A percentile compares a stretch with the other conserved stretches of the same genome.
Conservation (phyloP, 2,797 vertebrate species). For the Acipenser transmontanus region DNA sequence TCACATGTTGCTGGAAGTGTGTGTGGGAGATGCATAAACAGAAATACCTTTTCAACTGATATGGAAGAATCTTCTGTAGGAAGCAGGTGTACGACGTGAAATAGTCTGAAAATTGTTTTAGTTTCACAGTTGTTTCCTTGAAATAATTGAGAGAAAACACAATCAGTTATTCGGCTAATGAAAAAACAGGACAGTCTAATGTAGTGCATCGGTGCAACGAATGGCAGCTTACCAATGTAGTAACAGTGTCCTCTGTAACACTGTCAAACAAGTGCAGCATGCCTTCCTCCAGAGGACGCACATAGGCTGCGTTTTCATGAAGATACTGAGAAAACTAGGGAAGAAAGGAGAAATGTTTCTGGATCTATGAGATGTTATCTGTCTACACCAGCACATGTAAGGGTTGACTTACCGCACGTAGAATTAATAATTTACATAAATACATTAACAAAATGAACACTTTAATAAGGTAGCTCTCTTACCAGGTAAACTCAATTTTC, state of each 20-base stretch:
- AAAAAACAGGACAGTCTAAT: background rate
- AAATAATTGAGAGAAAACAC: constrained; percentile 22
- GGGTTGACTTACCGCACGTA: no score
- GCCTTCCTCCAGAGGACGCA: constrained; percentile 94
- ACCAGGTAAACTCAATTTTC: no score
- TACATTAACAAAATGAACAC: no score
- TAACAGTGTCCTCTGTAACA: constrained; percentile 91
- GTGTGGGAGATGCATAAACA: background rate
- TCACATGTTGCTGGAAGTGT: no score
- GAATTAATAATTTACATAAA: no score
- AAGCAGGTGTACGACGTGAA: constrained; percentile 81
- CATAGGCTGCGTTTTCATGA: constrained; percentile 89
- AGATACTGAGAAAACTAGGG: constrained; percentile 87
- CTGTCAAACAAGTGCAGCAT: constrained; percentile 85
- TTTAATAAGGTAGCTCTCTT: no score
- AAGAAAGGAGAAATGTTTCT: constrained; percentile 7
- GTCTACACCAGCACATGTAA: no score
- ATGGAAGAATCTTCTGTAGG: constrained; percentile 93
- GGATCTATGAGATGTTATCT: no score
- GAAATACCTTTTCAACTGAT: constrained; percentile 91
- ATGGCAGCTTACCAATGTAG: constrained; percentile 71
- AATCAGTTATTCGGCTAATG: background rate
- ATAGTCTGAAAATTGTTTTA: constrained; percentile 81
- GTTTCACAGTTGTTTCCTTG: constrained; percentile 86
- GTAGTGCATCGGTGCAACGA: background rate